Evolutionary conservation across 2,797 vertebrate species (phyloP), one percentile per base, ranked within the genome.

Genomic region (Chromis chromis): DNA sequence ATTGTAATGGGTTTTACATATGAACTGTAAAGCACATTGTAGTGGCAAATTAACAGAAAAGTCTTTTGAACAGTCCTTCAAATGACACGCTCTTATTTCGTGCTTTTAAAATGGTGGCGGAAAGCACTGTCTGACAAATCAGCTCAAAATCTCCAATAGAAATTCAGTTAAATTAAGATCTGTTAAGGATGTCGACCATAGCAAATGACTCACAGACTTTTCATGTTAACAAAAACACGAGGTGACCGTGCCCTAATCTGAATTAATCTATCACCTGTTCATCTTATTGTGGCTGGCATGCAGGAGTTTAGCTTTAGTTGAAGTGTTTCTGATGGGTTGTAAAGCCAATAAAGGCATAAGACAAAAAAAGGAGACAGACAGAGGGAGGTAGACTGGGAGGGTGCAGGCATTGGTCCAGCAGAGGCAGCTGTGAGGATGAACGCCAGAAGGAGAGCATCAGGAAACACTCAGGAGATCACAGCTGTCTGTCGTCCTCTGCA

Each of bases 371-470:
- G 22, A 36, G 48, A 71, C 24, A 33, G 28, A 66, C 8, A n/a
- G 62, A 69, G 70, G 68, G 42, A 67, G 50, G 66, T 0, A n/a
- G 70, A 59, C n/a, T 10, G 56, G 55, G 57, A 65, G 61, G 33
- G 8, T 0, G 64, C 65, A 64, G 69, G 87, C 73, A 54, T 58
- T 2, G 77, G 28, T 85, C 55, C 57, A 84, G 77, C 63, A 55
- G 64, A 81, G 66, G 69, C 86, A 89, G 90, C 88, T 90, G 87
- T 74, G 78, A 79, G 79, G 71, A 79, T 65, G 69, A 54, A 55
- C 40, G 81, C 81, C 86, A 88, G 69, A 22, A 53, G 70, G 48
- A 80, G 57, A 84, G 65, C 64, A 64, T 85, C 78, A 75, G 68
- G 75, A 76, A 85, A 78, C 68, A 67, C 78, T 83, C 70, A 44